Conservation (phyloP, 2,113 vertebrate genomes). For the Dicentrarchus labrax region DNA sequence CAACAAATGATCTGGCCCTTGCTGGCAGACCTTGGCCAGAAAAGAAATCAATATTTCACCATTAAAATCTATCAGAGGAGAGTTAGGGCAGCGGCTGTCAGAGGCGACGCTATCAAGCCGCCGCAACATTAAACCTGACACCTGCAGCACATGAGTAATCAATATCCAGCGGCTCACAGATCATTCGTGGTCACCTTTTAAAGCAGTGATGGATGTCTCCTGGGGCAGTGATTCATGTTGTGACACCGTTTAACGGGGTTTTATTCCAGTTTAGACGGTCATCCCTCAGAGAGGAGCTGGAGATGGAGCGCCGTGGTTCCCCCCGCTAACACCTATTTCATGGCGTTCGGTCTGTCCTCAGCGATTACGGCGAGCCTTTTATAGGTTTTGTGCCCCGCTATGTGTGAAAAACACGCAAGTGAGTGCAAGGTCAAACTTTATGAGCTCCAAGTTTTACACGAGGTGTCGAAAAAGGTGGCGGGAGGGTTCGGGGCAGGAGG, state of each 20-base stretch:
- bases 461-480: neutral
- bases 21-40: conserved; percentile 98
- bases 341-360: conserved; percentile 85
- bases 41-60: conserved; percentile 99
- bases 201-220: conserved; percentile 94
- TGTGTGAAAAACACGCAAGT: conserved; percentile 88
- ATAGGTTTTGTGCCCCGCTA: conserved; percentile 90
- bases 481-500: neutral
- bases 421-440: conserved; percentile 89
- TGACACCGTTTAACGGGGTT: conserved; percentile 94
- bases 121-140: conserved; percentile 99
- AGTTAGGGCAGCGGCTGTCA: conserved; percentile 98
- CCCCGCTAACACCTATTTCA: conserved; percentile 86
- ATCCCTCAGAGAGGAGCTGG: conserved; percentile 85
- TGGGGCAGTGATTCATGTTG: conserved; percentile 93
- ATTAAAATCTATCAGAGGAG: conserved; percentile 99
- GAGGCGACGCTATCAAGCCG: conserved; percentile 92
- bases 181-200: conserved; percentile 98
- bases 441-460: conserved; percentile 27
- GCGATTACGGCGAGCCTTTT: conserved; percentile 87
- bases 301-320: conserved; percentile 32
- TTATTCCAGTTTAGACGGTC: conserved; percentile 91
- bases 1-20: conserved; percentile 99
- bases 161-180: conserved; percentile 99
- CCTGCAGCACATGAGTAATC: conserved; percentile 98